Evolutionary conservation across 35 echinoderm and acorn worm genomes (phyloP).

Genomic region (Apostichopus parvimensis): DNA sequence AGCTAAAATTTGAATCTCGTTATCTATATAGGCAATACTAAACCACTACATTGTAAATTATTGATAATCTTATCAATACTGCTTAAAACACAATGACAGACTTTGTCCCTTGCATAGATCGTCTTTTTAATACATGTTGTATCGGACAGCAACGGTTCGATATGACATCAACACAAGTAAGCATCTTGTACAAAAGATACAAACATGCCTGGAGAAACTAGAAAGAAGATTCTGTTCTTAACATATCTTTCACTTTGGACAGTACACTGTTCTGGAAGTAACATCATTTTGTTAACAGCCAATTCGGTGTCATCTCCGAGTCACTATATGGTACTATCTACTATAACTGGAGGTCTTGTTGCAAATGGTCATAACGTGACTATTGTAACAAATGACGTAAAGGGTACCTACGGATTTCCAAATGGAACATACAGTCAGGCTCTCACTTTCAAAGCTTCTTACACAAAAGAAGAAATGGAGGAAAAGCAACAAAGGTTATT

Average conservation of each 20-base stretch:
- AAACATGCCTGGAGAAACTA: too few species aligned
- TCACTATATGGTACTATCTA: conserved; percentile 18
- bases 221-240: not conserved
- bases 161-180: too few species aligned
- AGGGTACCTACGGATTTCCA: conserved; percentile 21
- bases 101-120: too few species aligned
- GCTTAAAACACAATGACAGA: too few species aligned
- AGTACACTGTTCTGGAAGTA: not conserved
- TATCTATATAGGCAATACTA: too few species aligned
- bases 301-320: conserved; percentile 30
- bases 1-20: too few species aligned
- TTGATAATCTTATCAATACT: too few species aligned
- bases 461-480: not conserved
- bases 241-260: not conserved
- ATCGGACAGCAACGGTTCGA: too few species aligned
- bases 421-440: conserved; percentile 14
- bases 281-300: conserved; percentile 11
- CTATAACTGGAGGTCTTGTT: conserved; percentile 28
- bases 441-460: conserved; percentile 30
- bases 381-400: conserved; percentile 12
- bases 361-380: conserved; percentile 46
- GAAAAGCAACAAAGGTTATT: not conserved
- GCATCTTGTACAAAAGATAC: too few species aligned
- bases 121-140: too few species aligned
- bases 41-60: too few species aligned